A percentile compares a stretch with the other conserved stretches of the same genome.
These are phyloP conservation scores for Zelleria hepariella DNA, from an alignment of 2,888 invertebrate species.

Conservation along the genomic window DNA sequence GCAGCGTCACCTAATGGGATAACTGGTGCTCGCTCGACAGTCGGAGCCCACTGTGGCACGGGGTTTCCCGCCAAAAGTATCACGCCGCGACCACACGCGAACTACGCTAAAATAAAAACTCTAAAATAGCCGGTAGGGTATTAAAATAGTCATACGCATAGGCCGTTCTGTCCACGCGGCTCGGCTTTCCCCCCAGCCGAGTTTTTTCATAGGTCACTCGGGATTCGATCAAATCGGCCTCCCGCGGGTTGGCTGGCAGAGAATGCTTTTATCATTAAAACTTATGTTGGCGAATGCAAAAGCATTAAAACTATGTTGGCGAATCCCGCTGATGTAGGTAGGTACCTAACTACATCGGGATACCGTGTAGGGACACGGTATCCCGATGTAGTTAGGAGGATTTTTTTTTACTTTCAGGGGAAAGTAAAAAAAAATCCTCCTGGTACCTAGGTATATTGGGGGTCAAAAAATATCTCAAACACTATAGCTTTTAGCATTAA, in stretches of 20 bases:
- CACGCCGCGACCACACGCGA: slow-evolving; percentile 63
- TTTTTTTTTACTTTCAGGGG: too few relatives aligned
- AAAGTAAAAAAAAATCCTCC: too few relatives aligned
- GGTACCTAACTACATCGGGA: too few relatives aligned
- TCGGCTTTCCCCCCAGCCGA: slow-evolving; percentile 54
- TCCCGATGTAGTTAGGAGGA: too few relatives aligned
- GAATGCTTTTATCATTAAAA: background rate
- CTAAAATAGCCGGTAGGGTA: slow-evolving; percentile 56
- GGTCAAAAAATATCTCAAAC: too few relatives aligned
- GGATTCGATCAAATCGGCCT: background rate
- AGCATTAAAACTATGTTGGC: too few relatives aligned
- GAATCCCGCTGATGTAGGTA: too few relatives aligned
- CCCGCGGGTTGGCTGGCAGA: background rate
- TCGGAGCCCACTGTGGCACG: slow-evolving; percentile 34
- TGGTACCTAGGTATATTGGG: too few relatives aligned
- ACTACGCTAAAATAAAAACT: slow-evolving; percentile 69
- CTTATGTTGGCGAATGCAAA: too few relatives aligned
- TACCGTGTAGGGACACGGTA: too few relatives aligned
- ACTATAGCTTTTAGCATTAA: too few relatives aligned
- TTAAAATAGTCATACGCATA: slow-evolving; percentile 52
- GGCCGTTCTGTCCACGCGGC: slow-evolving; percentile 23
- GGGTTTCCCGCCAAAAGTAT: slow-evolving; percentile 61
- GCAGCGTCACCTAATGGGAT: background rate
- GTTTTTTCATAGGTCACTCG: slow-evolving; percentile 20
- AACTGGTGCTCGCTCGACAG: slow-evolving; percentile 38